Evolutionary conservation across 2,888 invertebrate species (phyloP).

Genomic region (Drosophila borealis): DNA sequence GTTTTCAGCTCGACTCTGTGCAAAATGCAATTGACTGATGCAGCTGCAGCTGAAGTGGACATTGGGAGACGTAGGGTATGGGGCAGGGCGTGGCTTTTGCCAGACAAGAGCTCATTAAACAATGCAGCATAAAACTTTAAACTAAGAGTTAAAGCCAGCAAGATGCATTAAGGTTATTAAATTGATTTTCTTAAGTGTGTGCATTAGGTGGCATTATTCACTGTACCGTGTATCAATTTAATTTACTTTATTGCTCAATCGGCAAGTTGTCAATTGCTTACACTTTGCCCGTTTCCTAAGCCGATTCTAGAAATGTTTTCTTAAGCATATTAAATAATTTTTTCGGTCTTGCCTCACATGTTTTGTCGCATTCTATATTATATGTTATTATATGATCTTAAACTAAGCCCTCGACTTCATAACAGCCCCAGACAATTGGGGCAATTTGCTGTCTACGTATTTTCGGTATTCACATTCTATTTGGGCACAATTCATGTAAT

Average conservation of each 20-base stretch:
- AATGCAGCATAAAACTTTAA: background rate
- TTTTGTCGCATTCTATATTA: slow-evolving; percentile 28
- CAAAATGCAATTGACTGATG: background rate
- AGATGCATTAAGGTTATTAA: background rate
- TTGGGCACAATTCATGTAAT: slow-evolving; percentile 45
- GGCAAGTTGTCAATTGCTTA: slow-evolving; percentile 16
- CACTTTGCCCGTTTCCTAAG: slow-evolving; percentile 11
- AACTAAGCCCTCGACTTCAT: slow-evolving; percentile 55
- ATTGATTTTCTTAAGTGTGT: background rate
- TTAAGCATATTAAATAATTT: slow-evolving; percentile 35
- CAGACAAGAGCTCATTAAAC: background rate
- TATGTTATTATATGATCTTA: slow-evolving; percentile 45
- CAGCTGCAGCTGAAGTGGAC: slow-evolving; percentile 8
- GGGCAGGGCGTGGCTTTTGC: too few relatives aligned
- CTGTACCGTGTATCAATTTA: slow-evolving; percentile 1
- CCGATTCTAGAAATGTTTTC: slow-evolving; percentile 18
- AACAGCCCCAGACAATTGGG: slow-evolving; percentile 58
- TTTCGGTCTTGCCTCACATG: slow-evolving; percentile 36
- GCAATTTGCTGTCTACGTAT: slow-evolving; percentile 60
- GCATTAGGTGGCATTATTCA: background rate
- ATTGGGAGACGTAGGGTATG: background rate
- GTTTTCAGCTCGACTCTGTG: background rate
- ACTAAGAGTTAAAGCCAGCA: background rate
- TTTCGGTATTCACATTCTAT: slow-evolving; percentile 14
- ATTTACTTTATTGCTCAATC: slow-evolving; percentile 8